phyloP scores from a whole-genome alignment of 2,888 invertebrate species.

The Athalia rosae region DNA sequence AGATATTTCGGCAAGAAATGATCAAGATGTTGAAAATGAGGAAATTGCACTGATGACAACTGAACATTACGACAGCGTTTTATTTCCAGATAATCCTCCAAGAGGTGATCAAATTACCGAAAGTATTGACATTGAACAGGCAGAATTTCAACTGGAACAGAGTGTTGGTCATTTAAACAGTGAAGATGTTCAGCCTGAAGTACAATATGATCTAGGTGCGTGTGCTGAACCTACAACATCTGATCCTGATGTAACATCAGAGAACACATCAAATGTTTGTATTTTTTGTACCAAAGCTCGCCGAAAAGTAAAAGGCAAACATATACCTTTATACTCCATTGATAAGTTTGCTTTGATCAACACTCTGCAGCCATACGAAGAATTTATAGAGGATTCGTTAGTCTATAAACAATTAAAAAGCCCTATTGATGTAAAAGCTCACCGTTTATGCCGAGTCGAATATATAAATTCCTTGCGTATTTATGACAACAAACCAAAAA shows the following conservation, averaged over 20 bases:
- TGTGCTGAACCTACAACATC: background rate
- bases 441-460: background rate
- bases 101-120: no score
- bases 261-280: background rate
- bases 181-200: background rate
- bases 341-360: background rate
- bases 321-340: background rate
- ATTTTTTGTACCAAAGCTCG: background rate
- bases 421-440: background rate
- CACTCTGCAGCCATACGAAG: background rate
- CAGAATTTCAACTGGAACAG: no score
- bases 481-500: background rate
- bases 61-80: no score
- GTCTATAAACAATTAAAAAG: background rate
- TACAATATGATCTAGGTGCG: background rate
- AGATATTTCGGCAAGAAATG: no score
- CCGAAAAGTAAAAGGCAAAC: constrained; percentile 1
- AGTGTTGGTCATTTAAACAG: background rate
- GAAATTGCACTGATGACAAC: no score
- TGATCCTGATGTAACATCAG: background rate
- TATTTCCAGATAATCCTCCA: no score
- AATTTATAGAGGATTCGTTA: background rate
- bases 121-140: no score
- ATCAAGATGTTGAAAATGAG: no score
- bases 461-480: background rate